Base-by-base conservation (phyloP, 2,888 invertebrate genomes). In the Leptodirus hochenwartii region DNA sequence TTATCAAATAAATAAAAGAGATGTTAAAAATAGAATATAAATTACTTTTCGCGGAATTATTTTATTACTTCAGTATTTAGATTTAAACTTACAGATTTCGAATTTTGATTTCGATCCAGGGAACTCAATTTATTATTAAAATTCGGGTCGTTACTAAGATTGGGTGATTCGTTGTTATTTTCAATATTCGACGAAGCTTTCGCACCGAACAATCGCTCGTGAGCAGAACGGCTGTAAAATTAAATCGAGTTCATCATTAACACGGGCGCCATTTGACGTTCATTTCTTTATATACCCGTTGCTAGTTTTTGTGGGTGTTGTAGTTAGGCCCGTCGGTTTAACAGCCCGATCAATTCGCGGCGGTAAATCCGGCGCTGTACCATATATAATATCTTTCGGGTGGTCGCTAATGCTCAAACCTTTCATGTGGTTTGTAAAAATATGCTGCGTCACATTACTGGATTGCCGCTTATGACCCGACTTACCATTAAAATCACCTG, bases 261-360 rank as follows among this genome's bases (percentile, higher is more conserved):
- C 5, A 14, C 15, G 12, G 5, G n/a, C 11, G 12, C 3, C 2
- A 29, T 4, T 30, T 13, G 4, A 30, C n/a, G 2, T 20, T 15
- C 11, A 22, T 5, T 2, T 31, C 17, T 17, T 26, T 17, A 33
- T 40, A 36, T 40, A 50, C 51, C 51, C 50, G 37, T 51, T 53
- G 3, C 51, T 45, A 25, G 46, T 43, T 45, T 53, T 54, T 30
- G 44, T 50, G 3, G 56, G 52, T 8, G 56, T 54, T 2, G 46
- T 46, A 15, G 50, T 34, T 24, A 51, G 34, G 0, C 71, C 68
- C 5, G 70, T 66, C 8, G 69, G 66, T 46, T 88, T 79, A 3
- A 63, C 71, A 33, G 70, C 76, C 15, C 81, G 61, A 54, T 82
- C 76, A 13, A 85, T 71, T 31, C 84, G 66, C 2, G 88, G 88